Evolutionary conservation across 2,113 vertebrate genomes (phyloP).

Genomic region (Trachemys scripta): DNA sequence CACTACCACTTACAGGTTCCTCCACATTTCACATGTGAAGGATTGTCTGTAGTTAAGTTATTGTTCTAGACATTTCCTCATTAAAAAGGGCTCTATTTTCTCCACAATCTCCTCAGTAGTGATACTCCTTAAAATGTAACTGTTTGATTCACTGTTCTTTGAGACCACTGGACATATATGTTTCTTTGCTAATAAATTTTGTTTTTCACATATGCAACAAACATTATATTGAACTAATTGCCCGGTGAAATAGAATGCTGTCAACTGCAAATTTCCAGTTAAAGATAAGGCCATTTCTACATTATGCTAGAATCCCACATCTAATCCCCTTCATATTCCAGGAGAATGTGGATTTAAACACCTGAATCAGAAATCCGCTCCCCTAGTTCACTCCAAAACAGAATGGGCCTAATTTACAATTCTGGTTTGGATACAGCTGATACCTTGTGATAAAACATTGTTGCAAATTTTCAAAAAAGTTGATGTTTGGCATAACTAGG

Average conservation of each 20-base stretch:
- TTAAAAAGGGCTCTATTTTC: conserved; percentile 16
- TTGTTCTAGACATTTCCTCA: conserved; percentile 33
- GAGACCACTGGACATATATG: conserved; percentile 17
- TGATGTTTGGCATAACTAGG: background rate
- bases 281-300: background rate
- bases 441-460: background rate
- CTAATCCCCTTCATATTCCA: background rate
- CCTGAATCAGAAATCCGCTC: background rate
- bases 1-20: conserved; percentile 26
- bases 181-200: conserved; percentile 40
- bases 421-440: background rate
- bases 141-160: conserved; percentile 39
- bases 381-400: background rate
- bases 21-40: conserved; percentile 12
- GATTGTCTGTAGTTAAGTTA: conserved; percentile 14
- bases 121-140: conserved; percentile 9
- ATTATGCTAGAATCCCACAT: background rate
- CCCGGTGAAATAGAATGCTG: conserved; percentile 10
- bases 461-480: background rate
- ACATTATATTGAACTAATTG: conserved; percentile 10
- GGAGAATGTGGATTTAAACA: background rate
- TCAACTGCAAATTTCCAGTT: conserved; percentile 20
- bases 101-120: background rate
- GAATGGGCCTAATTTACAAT: background rate
- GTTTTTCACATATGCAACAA: conserved; percentile 44